Evolutionary conservation across 1,140 invertebrate species (phyloP).

Genomic region (Anoplolepis gracilipes): DNA sequence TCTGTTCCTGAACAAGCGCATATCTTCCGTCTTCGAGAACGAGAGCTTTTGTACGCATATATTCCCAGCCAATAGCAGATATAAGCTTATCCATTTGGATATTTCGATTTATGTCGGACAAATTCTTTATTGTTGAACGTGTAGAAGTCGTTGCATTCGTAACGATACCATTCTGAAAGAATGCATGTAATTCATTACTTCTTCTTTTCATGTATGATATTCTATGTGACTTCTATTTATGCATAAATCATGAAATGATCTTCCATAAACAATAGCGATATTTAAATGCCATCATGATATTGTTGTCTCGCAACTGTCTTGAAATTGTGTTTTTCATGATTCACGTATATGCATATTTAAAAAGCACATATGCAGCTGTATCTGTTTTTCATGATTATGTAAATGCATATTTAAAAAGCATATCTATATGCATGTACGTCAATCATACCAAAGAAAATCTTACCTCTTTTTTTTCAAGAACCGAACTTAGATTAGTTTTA

Average conservation of each 20-base stretch:
- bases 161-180: conserved; percentile 86
- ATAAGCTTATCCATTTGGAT: conserved; percentile 90
- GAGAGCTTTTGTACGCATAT: conserved; percentile 90
- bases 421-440: not conserved
- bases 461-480: conserved; percentile 90
- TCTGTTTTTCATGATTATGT: not conserved
- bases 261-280: conserved; percentile 1
- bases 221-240: too few relatives aligned
- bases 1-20: conserved; percentile 89
- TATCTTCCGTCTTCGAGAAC: conserved; percentile 90
- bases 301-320: too few relatives aligned
- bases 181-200: not conserved
- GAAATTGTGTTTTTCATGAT: not conserved
- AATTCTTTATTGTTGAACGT: conserved; percentile 92
- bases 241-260: conserved; percentile 6
- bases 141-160: conserved; percentile 94
- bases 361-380: not conserved
- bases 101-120: conserved; percentile 90
- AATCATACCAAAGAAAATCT: not conserved
- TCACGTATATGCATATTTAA: not conserved
- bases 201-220: not conserved
- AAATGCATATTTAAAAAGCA: not conserved
- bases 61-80: conserved; percentile 93
- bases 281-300: not conserved
- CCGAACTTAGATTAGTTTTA: conserved; percentile 89